Base-by-base conservation (phyloP, 2,113 vertebrate genomes). In the Haemorhous mexicanus region DNA sequence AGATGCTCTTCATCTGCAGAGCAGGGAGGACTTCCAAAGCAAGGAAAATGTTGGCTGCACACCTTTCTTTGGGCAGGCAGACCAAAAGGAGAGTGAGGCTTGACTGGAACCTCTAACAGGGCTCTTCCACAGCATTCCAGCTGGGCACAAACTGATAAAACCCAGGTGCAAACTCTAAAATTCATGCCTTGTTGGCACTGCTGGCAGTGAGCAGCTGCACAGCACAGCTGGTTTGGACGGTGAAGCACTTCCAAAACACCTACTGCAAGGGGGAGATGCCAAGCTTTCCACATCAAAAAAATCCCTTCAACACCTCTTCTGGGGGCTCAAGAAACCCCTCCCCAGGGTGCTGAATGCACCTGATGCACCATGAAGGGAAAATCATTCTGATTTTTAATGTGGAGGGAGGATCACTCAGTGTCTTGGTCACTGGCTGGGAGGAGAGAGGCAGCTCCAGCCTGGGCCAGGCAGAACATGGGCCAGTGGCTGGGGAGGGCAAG, bases 311-410 rank as follows among this genome's bases (percentile, higher is more conserved):
- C 46, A 19, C 7, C 26, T 11, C 19, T 19, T 56, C 7, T 52
- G 22, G 32, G 8, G 12, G 9, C 44, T 61, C 46, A 89, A 11
- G 8, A 16, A 83, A 61, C 24, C 8, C 27, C 21, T 88, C 15
- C 49, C 33, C 23, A 49, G 35, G 33, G 30, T 67, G 43, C 17
- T 66, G 56, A 64, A 69, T 6, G 28, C 26, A 44, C 19, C 35
- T n/a, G 16, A 64, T 28, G 37, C 30, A 24, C 61, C 32, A 46
- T 0, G 0, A 77, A 74, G 0, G 5, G 41, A 27, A 70, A 78
- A 73, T 7, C 61, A 66, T 28, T 66, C 11, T 2, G 3, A 2
- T 20, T 69, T 81, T 77, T 61, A 20, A 37, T 0, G 7, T 19
- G 55, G 47, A 62, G 55, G 43, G 69, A 76, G 16, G 15, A 73